Evolutionary conservation across 2,888 invertebrate genomes (phyloP), one percentile per base, ranked within the genome.

Genomic region (Diadegma fenestrale): DNA sequence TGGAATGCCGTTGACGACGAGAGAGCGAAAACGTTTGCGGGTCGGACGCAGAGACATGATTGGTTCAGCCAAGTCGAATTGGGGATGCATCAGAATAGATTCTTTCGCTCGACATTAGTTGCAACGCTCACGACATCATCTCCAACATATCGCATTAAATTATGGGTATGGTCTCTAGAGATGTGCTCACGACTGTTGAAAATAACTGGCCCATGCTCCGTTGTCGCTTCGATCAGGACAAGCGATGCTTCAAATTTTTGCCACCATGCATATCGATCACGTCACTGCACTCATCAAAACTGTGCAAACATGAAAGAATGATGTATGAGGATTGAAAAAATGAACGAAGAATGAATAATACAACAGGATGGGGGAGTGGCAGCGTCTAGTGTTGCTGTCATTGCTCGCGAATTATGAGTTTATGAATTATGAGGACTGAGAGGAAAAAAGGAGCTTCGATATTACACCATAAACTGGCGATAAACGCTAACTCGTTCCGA

Each of bases 161-260:
- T 48, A n/a, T 19, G 33, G 14, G 12, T 14, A n/a, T 64, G 33
- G 64, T 89, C 89, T 22, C 58, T 19, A 51, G 43, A n/a, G n/a
- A 89, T 91, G 88, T 88, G 88, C 88, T 75, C 82, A 45, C 19
- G 30, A 33, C 30, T 19, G 14, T 43, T 61, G 91, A 88, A 92
- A 92, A 92, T 93, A 37, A 1, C 90, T 90, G 91, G 88, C 91
- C 90, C 88, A 90, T 90, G 91, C 91, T 37, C 37, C 92, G 92
- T 92, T 91, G 91, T 92, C 92, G 91, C 90, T 90, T 89, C 90
- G 89, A 87, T 88, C 90, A 89, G 87, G 80, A 85, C 81, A 87
- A 14, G 45, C 1, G 45, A 30, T 30, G 22, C 88, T 91, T 89
- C 90, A 91, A 92, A 93, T 92, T 91, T 92, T 91, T 90, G 88